phyloP scores from a whole-genome alignment of 1,140 invertebrate species.

The Sitobion miscanthi region DNA sequence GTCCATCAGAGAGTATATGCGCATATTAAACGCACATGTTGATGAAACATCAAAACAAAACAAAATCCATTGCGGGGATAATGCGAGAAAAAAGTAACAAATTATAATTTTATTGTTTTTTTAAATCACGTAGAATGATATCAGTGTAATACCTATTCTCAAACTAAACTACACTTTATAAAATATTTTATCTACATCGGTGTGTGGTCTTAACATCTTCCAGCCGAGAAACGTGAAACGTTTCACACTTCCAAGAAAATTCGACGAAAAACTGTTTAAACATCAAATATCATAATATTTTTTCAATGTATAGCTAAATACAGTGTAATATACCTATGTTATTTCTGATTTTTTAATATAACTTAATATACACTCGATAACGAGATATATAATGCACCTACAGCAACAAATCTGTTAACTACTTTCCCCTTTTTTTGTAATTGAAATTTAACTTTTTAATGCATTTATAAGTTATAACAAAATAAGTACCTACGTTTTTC shows the following conservation, averaged over 20 bases:
- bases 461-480: background rate
- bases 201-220: background rate
- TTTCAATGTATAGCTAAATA: no score
- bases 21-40: background rate
- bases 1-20: background rate
- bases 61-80: background rate
- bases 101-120: background rate
- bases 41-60: background rate
- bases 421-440: no score
- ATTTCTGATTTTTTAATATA: no score
- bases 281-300: no score
- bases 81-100: background rate
- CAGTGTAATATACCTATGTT: no score
- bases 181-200: background rate
- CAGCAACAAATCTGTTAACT: background rate
- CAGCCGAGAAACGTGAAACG: background rate
- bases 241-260: no score
- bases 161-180: background rate
- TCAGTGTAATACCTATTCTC: background rate
- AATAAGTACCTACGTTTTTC: no score
- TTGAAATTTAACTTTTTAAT: background rate
- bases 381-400: background rate
- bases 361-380: no score
- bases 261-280: no score
- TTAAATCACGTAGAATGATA: background rate